phyloP scores from a whole-genome alignment of 2,113 vertebrate genomes.

The Cebus imitator region DNA sequence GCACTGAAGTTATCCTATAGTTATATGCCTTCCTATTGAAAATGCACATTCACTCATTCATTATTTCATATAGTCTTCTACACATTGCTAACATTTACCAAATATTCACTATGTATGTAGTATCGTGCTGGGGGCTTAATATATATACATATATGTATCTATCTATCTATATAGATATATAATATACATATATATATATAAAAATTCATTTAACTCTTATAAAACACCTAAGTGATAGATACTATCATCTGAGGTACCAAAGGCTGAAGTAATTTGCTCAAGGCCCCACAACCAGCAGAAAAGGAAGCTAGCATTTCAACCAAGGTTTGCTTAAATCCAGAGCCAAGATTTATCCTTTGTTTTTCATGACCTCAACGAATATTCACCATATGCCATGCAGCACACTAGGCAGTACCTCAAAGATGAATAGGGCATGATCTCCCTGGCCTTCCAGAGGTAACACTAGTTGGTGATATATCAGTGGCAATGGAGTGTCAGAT shows the following conservation, averaged over 20 bases:
- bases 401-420: background rate
- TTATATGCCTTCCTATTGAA: constrained; percentile 32
- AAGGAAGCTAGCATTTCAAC: background rate
- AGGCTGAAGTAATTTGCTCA: constrained; percentile 34
- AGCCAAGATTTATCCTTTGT: background rate
- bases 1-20: constrained; percentile 13
- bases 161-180: no score
- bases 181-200: background rate
- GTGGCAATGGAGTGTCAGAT: background rate
- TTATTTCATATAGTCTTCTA: background rate
- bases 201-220: background rate
- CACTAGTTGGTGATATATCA: background rate
- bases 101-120: background rate
- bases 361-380: background rate
- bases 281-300: background rate
- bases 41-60: background rate
- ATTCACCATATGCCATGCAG: background rate
- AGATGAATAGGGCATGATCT: background rate
- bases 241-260: background rate
- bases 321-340: background rate
- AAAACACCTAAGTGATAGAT: background rate
- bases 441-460: background rate
- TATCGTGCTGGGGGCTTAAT: background rate
- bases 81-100: background rate
- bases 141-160: background rate